Evolutionary conservation across 2,888 invertebrate genomes (phyloP).

Genomic region (Pemphredon lugubris): DNA sequence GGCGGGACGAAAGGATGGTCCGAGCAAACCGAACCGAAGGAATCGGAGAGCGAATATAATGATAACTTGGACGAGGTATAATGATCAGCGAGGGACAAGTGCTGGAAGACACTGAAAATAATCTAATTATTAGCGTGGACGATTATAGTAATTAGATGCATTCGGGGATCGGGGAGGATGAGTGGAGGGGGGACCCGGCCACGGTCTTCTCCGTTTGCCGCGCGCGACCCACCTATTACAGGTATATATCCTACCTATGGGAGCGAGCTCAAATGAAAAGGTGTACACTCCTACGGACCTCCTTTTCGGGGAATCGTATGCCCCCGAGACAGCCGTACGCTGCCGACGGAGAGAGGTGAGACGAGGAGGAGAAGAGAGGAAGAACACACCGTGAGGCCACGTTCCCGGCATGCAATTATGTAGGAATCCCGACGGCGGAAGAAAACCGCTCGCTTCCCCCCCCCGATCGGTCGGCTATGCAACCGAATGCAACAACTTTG

Average conservation of each 20-base stretch:
- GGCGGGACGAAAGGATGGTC: constrained; percentile 18
- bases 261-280: constrained; percentile 77
- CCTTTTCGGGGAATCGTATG: constrained; percentile 72
- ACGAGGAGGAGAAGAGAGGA: constrained; percentile 23
- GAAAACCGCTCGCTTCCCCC: constrained; percentile 54
- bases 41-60: constrained; percentile 73
- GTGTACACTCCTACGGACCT: constrained; percentile 70
- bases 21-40: constrained; percentile 19
- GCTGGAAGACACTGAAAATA: constrained; percentile 75
- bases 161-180: background rate
- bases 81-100: constrained; percentile 69
- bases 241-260: constrained; percentile 53
- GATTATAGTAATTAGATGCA: constrained; percentile 80
- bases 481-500: constrained; percentile 48
- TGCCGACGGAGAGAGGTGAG: constrained; percentile 14
- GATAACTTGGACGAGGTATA: constrained; percentile 77
- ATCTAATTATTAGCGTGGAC: constrained; percentile 80
- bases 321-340: constrained; percentile 37
- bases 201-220: constrained; percentile 55
- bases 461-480: constrained; percentile 52
- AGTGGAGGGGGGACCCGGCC: background rate
- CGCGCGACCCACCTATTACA: constrained; percentile 65
- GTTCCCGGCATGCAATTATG: constrained; percentile 63
- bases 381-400: constrained; percentile 36
- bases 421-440: constrained; percentile 64